These are phyloP conservation scores for Myotis yumanensis DNA, from an alignment of 2,113 vertebrate species.

Conservation along the genomic window DNA sequence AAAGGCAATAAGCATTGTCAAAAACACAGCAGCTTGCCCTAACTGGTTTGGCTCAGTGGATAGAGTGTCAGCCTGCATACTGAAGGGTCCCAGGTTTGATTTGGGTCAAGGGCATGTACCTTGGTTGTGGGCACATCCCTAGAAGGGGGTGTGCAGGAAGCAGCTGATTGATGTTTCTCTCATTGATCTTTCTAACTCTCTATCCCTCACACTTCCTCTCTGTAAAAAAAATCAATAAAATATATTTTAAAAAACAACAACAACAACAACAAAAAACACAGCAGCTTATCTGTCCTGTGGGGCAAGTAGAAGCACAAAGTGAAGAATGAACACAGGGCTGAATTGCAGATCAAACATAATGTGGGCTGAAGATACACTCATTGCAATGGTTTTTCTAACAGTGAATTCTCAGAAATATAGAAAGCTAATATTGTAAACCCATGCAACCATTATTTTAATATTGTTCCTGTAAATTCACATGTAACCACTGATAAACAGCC, in stretches of 20 bases:
- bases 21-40: neutral
- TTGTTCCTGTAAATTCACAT: neutral
- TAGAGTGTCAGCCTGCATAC: too few species aligned
- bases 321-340: neutral
- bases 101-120: too few species aligned
- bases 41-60: too few species aligned
- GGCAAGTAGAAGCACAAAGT: neutral
- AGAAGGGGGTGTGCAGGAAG: too few species aligned
- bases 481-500: neutral
- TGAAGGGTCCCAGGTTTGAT: too few species aligned
- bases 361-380: neutral
- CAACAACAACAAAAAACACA: neutral
- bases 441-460: neutral
- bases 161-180: too few species aligned
- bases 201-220: too few species aligned
- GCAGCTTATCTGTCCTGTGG: neutral
- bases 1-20: slow-evolving; percentile 8
- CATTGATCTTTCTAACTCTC: too few species aligned
- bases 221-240: too few species aligned
- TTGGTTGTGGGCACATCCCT: too few species aligned
- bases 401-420: neutral
- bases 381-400: neutral
- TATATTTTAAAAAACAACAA: too few species aligned
- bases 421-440: neutral
- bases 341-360: neutral